Conservation (phyloP, 2,888 invertebrate species). For the Syritta pipiens region DNA sequence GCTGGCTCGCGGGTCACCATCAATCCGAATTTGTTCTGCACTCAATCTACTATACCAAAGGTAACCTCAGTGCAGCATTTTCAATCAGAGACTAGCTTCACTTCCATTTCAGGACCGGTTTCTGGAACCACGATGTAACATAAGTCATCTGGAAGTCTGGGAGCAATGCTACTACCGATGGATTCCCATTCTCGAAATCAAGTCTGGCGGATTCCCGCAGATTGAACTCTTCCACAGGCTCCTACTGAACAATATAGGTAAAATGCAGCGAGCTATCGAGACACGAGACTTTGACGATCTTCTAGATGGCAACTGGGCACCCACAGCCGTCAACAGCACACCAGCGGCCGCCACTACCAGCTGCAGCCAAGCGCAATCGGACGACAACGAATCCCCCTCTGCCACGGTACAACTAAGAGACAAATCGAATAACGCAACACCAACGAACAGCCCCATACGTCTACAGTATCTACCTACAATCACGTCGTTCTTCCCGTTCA, state of each 20-base stretch:
- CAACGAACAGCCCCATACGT: slow-evolving; percentile 72
- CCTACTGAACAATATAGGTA: slow-evolving; percentile 77
- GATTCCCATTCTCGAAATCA: slow-evolving; percentile 88
- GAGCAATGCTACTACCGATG: slow-evolving; percentile 94
- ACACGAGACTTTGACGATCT: slow-evolving; percentile 77
- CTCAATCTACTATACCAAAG: slow-evolving; percentile 77
- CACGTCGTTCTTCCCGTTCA: slow-evolving; percentile 79
- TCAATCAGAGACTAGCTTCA: not conserved
- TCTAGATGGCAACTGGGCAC: slow-evolving; percentile 71
- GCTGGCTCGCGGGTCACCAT: slow-evolving; percentile 73
- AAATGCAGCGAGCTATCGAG: slow-evolving; percentile 77
- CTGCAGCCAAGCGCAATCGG: slow-evolving; percentile 40
- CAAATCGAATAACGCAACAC: slow-evolving; percentile 69
- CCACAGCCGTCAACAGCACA: slow-evolving; percentile 7
- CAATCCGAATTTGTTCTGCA: slow-evolving; percentile 75
- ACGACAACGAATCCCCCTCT: slow-evolving; percentile 62
- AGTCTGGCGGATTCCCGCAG: slow-evolving; percentile 78
- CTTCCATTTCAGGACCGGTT: slow-evolving; percentile 73
- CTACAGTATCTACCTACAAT: slow-evolving; percentile 74
- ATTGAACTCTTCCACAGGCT: slow-evolving; percentile 78
- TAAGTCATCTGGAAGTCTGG: slow-evolving; percentile 87
- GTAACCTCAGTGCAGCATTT: too few relatives aligned
- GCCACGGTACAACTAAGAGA: slow-evolving; percentile 50
- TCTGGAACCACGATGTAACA: slow-evolving; percentile 80
- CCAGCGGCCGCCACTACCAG: slow-evolving; percentile 19